Evolutionary conservation across 2,888 invertebrate genomes (phyloP).

Genomic region (Drosophila cognata): DNA sequence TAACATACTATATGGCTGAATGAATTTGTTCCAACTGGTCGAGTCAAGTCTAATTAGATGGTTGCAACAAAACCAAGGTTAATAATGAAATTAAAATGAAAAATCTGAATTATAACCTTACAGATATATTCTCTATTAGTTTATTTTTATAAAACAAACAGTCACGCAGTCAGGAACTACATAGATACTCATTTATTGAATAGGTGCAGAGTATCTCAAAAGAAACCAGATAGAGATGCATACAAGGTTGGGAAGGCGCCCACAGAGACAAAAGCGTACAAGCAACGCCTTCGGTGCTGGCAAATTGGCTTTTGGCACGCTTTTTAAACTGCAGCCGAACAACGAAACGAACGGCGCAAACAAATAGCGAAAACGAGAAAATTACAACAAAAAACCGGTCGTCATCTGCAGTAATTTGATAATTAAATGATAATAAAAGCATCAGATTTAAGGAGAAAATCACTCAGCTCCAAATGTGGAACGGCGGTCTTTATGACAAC

Average conservation of each 20-base stretch:
- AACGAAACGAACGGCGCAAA: constrained; percentile 37
- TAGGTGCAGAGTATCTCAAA: constrained; percentile 9
- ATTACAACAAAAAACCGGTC: constrained; percentile 56
- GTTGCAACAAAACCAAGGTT: not conserved
- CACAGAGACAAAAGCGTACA: constrained; percentile 4
- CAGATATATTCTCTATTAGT: not conserved
- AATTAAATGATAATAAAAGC: constrained; percentile 39
- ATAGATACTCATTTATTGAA: not conserved
- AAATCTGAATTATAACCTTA: not conserved
- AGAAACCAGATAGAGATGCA: constrained; percentile 7
- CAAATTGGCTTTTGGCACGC: constrained; percentile 71
- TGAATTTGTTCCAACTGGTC: not conserved
- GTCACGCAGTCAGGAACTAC: not conserved
- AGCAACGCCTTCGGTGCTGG: constrained; percentile 21
- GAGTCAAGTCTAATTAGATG: not conserved
- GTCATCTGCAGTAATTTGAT: constrained; percentile 42
- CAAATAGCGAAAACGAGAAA: constrained; percentile 25
- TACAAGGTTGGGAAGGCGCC: constrained; percentile 20
- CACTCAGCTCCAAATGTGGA: constrained; percentile 21
- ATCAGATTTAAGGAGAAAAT: constrained; percentile 37
- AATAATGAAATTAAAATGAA: not conserved
- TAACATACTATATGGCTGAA: not conserved
- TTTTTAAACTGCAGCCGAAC: constrained; percentile 55
- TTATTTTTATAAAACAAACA: not conserved
- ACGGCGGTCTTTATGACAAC: constrained; percentile 28